Base-by-base conservation (phyloP, 2,797 vertebrate genomes). In the Lacerta viridis region DNA sequence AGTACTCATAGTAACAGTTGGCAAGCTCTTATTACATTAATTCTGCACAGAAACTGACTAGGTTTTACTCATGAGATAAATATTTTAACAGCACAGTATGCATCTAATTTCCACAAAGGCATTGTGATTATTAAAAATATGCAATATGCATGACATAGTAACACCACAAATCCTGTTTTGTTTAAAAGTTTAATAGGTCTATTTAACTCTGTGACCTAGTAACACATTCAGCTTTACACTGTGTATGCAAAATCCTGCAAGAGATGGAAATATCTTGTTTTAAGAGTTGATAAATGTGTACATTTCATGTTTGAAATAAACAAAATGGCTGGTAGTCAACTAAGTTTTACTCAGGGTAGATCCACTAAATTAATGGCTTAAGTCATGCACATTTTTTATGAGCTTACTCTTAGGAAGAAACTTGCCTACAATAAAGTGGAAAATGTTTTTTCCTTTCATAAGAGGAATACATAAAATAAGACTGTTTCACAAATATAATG, bases 91-190 rank as follows among this genome's bases (percentile, higher is more conserved):
- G 78, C 69, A 66, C 41, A 85, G 83, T 89, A 71, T 89, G 68
- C 75, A 68, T 85, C n/a, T 75, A 81, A 85, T 85, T 85, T 85
- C 33, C 59, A 68, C 69, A 41, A 23, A 74, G 77, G 27, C 43
- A 80, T 36, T 85, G 78, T 68, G 59, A 33, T 85, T 89, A 81
- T 85, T 81, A 85, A 89, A 88, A 84, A 85, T 85, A 81, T 89
- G 59, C 71, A 85, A 89, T 85, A 85, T 89, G 71, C 71, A 85
- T 55, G 79, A 89, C 55, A 85, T 75, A 43, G 71, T 81, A 85
- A 89, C 61, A 81, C 69, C 69, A 89, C 41, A 89, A 89, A 89
- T 85, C 59, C 83, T 89, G 41, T 89, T 80, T 85, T 36, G 13
- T 59, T 88, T 84, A 72, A 88, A 88, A 88, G 27, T 88, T 71